These are phyloP conservation scores for Philaethria dido DNA, from an alignment of 2,888 invertebrate genomes.

Conservation along the genomic window DNA sequence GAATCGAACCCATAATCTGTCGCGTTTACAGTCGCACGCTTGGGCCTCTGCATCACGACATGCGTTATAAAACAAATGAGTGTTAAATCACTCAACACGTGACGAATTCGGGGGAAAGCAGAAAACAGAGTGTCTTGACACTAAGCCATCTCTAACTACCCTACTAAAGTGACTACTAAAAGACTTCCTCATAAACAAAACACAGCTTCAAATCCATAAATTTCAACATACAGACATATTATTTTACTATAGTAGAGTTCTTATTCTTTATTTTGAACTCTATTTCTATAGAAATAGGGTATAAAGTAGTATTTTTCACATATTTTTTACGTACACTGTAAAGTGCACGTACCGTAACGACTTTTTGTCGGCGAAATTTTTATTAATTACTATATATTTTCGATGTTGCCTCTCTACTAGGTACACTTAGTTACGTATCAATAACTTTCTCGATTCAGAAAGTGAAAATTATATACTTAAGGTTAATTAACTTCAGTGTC, in stretches of 20 bases:
- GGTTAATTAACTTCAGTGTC: background rate
- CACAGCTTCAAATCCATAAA: conserved; percentile 8
- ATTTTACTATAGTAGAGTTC: background rate
- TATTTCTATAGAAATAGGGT: background rate
- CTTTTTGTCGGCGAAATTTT: conserved; percentile 38
- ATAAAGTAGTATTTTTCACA: background rate
- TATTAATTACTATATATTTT: conserved; percentile 39
- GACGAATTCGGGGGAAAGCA: no score
- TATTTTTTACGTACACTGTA: conserved; percentile 27
- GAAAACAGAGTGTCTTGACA: no score
- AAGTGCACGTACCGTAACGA: conserved; percentile 29
- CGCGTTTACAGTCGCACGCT: no score
- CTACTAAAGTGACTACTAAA: no score
- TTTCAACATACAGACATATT: conserved; percentile 8
- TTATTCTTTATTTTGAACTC: conserved; percentile 2
- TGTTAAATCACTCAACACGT: no score
- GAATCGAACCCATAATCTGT: no score
- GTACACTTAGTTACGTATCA: conserved; percentile 24
- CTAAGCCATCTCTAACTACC: no score
- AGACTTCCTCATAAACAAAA: background rate
- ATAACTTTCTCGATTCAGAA: conserved; percentile 31
- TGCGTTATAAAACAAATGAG: no score
- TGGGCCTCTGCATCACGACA: no score
- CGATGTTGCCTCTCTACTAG: conserved; percentile 26
- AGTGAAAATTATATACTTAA: conserved; percentile 14